Conservation (phyloP, 2,888 invertebrate genomes). For the Volucella inanis region DNA sequence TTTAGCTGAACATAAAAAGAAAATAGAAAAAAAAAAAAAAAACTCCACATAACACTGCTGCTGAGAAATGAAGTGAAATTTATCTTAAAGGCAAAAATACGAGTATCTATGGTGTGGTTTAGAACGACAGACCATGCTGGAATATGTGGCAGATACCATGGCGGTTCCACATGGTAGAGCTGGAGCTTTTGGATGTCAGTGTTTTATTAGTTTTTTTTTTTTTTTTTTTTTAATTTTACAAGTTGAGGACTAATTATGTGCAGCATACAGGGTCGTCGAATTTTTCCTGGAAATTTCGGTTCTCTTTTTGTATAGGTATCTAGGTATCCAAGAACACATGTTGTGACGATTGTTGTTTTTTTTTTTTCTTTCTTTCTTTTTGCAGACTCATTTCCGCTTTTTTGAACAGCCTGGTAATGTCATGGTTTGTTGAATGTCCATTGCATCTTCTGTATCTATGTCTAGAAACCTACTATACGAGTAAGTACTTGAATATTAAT, state of each 20-base stretch:
- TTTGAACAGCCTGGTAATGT: no score
- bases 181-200: slow-evolving; percentile 2
- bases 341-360: no score
- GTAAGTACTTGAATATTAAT: no score
- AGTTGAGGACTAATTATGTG: slow-evolving; percentile 12
- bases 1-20: slow-evolving; percentile 17
- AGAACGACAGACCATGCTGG: slow-evolving; percentile 1
- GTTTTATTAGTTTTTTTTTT: slow-evolving; percentile 19
- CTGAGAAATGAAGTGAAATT: slow-evolving; percentile 27
- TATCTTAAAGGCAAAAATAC: slow-evolving; percentile 22
- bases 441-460: no score
- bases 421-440: no score
- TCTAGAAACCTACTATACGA: no score
- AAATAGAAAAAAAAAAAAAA: slow-evolving; percentile 40
- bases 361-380: no score
- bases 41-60: slow-evolving; percentile 5
- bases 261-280: background rate
- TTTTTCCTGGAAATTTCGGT: slow-evolving; percentile 12
- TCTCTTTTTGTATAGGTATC: background rate
- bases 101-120: background rate
- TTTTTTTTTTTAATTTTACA: slow-evolving; percentile 14
- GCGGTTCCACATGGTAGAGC: slow-evolving; percentile 52
- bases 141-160: slow-evolving; percentile 5
- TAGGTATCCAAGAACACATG: no score
- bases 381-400: no score